These are phyloP conservation scores for Galeopsomyia nigrocyanea DNA, from an alignment of 2,888 invertebrate genomes.

Conservation along the genomic window DNA sequence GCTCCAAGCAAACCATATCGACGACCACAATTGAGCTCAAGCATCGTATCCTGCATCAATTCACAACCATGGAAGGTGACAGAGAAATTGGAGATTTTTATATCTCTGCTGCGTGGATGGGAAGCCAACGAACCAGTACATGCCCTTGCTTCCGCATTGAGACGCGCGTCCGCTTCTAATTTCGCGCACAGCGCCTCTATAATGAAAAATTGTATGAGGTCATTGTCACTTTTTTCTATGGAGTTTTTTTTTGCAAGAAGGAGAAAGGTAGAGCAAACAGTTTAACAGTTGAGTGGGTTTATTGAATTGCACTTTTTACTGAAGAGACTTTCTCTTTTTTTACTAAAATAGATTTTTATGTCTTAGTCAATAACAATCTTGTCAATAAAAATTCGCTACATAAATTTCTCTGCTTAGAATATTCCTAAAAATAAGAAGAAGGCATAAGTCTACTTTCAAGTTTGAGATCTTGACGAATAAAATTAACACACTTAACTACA, in stretches of 20 bases:
- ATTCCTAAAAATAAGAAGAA: too few species aligned
- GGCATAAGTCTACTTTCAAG: too few species aligned
- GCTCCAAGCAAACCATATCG: conserved; percentile 96
- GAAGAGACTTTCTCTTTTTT: conserved; percentile 2
- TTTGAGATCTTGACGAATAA: too few species aligned
- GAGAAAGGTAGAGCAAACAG: conserved; percentile 13
- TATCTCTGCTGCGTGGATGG: conserved; percentile 94
- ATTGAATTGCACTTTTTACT: not conserved
- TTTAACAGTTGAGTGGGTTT: not conserved
- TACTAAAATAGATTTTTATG: too few species aligned
- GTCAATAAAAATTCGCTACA: not conserved
- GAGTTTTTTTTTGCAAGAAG: not conserved
- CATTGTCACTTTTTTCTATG: too few species aligned
- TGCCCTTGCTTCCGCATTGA: conserved; percentile 93
- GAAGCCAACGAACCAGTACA: conserved; percentile 96
- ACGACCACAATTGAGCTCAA: conserved; percentile 97
- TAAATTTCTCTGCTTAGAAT: too few species aligned
- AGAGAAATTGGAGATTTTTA: conserved; percentile 96
- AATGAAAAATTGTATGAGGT: conserved; percentile 51
- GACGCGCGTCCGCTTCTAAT: conserved; percentile 89
- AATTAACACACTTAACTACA: too few species aligned
- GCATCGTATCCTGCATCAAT: conserved; percentile 92
- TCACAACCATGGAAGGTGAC: conserved; percentile 99
- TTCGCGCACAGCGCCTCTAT: conserved; percentile 88
- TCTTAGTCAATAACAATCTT: too few species aligned